Conservation (phyloP, 1,140 invertebrate species). For the Oncopodura yosiiana region DNA sequence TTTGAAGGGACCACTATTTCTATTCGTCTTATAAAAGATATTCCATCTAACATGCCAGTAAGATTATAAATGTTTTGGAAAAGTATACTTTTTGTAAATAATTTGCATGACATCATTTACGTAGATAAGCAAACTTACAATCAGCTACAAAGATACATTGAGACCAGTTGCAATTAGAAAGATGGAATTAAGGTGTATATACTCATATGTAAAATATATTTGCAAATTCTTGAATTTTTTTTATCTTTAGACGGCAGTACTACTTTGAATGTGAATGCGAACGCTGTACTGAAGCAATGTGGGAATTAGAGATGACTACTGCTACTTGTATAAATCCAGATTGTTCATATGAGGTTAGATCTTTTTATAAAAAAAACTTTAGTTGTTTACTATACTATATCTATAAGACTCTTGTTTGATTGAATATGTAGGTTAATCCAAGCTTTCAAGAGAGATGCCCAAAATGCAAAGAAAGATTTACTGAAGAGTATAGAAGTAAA, state of each 20-base stretch:
- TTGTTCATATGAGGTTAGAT: too few species aligned
- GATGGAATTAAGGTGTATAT: conserved; percentile 56
- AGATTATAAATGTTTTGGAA: too few species aligned
- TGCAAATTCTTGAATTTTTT: too few species aligned
- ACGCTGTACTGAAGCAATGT: conserved; percentile 54
- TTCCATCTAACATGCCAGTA: conserved; percentile 53
- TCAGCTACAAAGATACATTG: conserved; percentile 29
- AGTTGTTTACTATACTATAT: too few species aligned
- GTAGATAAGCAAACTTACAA: conserved; percentile 31
- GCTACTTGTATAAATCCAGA: conserved; percentile 32
- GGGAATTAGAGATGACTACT: conserved; percentile 36
- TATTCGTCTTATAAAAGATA: conserved; percentile 58
- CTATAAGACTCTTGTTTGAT: too few species aligned
- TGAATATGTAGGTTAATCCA: too few species aligned
- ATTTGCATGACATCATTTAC: too few species aligned
- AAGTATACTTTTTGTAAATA: too few species aligned
- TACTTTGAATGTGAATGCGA: conserved; percentile 76
- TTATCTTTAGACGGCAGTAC: too few species aligned
- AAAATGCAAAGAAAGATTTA: conserved; percentile 50
- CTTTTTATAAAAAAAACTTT: too few species aligned
- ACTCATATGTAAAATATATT: too few species aligned
- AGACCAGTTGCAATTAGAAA: conserved; percentile 42
- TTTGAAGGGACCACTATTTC: conserved; percentile 69
- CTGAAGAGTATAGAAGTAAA: conserved; percentile 45
- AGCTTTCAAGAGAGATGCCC: too few species aligned